These are phyloP conservation scores for Leptinotarsa tumamoca DNA, from an alignment of 2,888 invertebrate species.

Conservation along the genomic window DNA sequence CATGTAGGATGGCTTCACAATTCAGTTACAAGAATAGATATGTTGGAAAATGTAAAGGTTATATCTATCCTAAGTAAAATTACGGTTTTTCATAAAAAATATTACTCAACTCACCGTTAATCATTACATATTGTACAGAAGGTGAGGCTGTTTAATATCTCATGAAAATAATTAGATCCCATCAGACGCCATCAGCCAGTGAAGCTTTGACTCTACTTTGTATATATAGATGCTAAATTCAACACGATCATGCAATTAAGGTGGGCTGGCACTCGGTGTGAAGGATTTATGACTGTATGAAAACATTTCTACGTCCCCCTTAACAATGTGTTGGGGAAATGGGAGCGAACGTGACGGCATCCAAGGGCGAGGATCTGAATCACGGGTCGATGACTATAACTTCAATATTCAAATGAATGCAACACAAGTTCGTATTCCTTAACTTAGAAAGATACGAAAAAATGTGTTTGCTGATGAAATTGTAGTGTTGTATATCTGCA, in stretches of 20 bases:
- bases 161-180: slow-evolving; percentile 1
- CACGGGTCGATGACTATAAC: neutral
- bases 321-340: slow-evolving; percentile 5
- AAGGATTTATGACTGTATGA: slow-evolving; percentile 13
- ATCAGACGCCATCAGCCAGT: neutral
- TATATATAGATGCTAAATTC: slow-evolving; percentile 18
- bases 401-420: too few species aligned
- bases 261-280: slow-evolving; percentile 10
- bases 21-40: too few species aligned
- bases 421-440: too few species aligned
- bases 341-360: neutral
- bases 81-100: too few species aligned
- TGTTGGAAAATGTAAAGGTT: too few species aligned
- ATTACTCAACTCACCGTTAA: too few species aligned
- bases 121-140: neutral
- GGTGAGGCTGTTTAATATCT: neutral
- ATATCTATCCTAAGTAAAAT: too few species aligned
- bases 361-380: neutral
- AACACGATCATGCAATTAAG: slow-evolving; percentile 12
- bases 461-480: too few species aligned
- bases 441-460: too few species aligned
- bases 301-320: slow-evolving; percentile 5
- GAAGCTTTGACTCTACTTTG: slow-evolving; percentile 2
- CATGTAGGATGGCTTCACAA: too few species aligned
- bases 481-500: too few species aligned